Evolutionary conservation across 2,113 vertebrate species (phyloP), one percentile per base, ranked within the genome.

Genomic region (Bujurquina vittata): DNA sequence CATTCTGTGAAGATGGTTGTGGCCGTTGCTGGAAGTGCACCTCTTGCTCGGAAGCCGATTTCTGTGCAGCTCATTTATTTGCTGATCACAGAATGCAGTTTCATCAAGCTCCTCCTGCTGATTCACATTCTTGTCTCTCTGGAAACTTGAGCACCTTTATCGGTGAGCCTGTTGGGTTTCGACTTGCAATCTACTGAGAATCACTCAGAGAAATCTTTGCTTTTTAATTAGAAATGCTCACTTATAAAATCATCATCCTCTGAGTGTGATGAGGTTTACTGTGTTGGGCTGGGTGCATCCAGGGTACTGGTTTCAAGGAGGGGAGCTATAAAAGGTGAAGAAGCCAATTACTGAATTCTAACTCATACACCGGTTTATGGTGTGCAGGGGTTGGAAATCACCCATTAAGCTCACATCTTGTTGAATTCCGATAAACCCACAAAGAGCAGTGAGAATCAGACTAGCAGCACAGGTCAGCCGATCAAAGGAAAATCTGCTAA

Each of bases 1-100:
- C 87, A 80, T 60, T 40, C 40, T 61, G 73, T 55, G 59, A 75
- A 80, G 59, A 74, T 17, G 54, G 40, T 59, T 73, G 37, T 29
- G 60, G 65, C 73, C 80, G 82, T 76, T 61, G 29, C 52, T 67
- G 18, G 75, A 29, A 83, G 59, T 31, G 58, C 72, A 63, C 22
- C 10, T 55, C 5, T 9, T 4, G 22, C 61, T 81, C n/a, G 33
- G 72, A 85, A 49, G 61, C 54, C 10, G 54, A 72, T 26, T 86
- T 62, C 7, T 62, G 22, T 75, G 55, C 67, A 35, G 75, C 63
- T 69, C 2, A 5, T 77, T 76, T 62, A 74, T 77, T 62, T 72
- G 52, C 57, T 79, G 63, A 92, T 88, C 80, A 52, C 1, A 79
- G 43, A 31, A 81, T 52, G 79, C 62, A 26, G 54, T 74, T 81